These are phyloP conservation scores for Erythrocercus mccallii DNA, from an alignment of 2,113 vertebrate genomes.

Conservation along the genomic window DNA sequence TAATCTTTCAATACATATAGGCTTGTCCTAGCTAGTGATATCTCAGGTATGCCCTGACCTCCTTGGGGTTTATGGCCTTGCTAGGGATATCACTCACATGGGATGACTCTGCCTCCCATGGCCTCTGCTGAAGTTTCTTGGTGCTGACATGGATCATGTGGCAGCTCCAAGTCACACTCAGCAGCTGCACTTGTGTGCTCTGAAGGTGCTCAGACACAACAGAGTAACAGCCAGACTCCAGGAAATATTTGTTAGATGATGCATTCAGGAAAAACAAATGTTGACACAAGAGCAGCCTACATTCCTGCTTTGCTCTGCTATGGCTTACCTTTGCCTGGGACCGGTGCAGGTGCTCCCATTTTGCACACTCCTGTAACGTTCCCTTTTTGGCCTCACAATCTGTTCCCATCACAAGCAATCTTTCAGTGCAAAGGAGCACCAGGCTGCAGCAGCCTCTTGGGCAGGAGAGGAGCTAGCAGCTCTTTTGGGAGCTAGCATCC, in stretches of 20 bases:
- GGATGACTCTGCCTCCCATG: neutral
- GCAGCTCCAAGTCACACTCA: neutral
- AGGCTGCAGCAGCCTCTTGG: accelerated
- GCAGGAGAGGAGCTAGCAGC: neutral
- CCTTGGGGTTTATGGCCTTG: neutral
- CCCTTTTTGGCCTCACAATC: neutral
- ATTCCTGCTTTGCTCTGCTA: neutral
- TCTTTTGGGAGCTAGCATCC: neutral
- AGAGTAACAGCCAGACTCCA: neutral
- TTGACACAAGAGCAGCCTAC: neutral
- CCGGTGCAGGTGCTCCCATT: neutral
- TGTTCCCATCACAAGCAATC: neutral
- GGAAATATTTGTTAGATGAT: neutral
- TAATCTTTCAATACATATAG: neutral
- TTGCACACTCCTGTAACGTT: neutral
- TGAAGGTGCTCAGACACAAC: neutral
- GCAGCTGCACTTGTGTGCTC: neutral
- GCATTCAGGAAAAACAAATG: neutral
- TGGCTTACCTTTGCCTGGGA: neutral
- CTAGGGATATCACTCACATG: accelerated
- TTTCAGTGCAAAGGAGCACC: neutral
- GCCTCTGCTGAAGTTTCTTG: neutral
- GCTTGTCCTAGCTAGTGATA: neutral
- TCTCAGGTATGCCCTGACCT: neutral
- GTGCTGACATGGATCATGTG: accelerated